Base-by-base conservation (phyloP, 2,888 invertebrate species). In the Coenonympha glycerion region DNA sequence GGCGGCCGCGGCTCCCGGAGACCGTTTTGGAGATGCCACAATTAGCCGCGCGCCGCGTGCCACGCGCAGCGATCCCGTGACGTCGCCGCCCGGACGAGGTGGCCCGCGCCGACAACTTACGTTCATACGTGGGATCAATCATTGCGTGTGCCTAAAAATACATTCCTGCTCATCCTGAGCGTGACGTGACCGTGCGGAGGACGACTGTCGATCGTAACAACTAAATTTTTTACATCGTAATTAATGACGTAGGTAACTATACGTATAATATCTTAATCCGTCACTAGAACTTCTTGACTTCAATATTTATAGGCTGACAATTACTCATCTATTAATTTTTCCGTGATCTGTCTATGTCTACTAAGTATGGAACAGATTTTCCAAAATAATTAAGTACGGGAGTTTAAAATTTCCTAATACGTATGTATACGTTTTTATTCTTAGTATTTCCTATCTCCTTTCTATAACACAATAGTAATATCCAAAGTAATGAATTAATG, bases 21-120 rank as follows among this genome's bases (percentile, higher is more conserved):
- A 81, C 85, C 73, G 76, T 76, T 86, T 84, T 80, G 83, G 86
- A 71, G 65, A 76, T 80, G 79, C 86, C 69, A 78, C 79, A 83
- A 83, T 87, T 85, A 86, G 85, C 76, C 62, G 64, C 64, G 65
- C 69, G 76, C 77, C 79, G 78, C 75, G 74, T 73, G 70, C 68
- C 64, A 65, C 69, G 76, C 77, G 78, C 78, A 74, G 74, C 74
- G 70, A 67, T 74, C 80, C 83, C 65, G 76, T 86, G 86, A 87
- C 86, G 86, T 83, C 65, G 74, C 61, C 64, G 62, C 66, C 67
- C 67, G 69, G 68, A 68, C 68, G 66, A 68, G 76, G 79, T 84
- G 77, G 68, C 78, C 79, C 56, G 55, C 56, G 68, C 78, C 79
- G 56, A 55, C 56, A 59, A 71, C 73, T 77, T 80, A 82, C 85